Conservation (phyloP, 37 sponge, comb jelly and placozoan genomes). For the Corticium candelabrum region DNA sequence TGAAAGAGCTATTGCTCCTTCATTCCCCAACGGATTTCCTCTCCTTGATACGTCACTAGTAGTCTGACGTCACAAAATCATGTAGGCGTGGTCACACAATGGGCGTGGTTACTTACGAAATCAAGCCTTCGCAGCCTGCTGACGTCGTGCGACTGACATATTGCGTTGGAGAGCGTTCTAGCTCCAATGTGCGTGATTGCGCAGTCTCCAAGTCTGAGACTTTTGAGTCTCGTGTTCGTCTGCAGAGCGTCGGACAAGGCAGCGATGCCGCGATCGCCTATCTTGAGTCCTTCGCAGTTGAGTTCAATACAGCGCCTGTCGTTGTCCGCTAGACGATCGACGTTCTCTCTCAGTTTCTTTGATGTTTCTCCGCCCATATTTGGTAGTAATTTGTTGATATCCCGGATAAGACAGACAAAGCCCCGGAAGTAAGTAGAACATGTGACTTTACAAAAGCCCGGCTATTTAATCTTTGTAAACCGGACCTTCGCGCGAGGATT, state of each 20-base stretch:
- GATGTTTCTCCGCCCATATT: neutral
- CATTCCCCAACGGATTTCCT: constrained; percentile 55
- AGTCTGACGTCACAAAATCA: constrained; percentile 5
- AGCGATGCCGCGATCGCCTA: constrained; percentile 25
- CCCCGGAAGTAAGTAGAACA: too few species aligned
- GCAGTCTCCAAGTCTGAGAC: constrained; percentile 40
- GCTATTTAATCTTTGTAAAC: too few species aligned
- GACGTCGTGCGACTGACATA: neutral
- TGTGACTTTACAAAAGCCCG: too few species aligned
- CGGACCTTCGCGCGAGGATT: too few species aligned
- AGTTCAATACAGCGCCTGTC: neutral
- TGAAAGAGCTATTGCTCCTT: constrained; percentile 40
- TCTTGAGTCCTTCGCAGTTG: constrained; percentile 9
- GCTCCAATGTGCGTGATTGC: constrained; percentile 12
- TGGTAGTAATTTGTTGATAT: too few species aligned
- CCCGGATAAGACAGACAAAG: too few species aligned
- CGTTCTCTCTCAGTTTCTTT: neutral
- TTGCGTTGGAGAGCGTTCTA: neutral
- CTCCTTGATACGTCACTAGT: constrained; percentile 8
- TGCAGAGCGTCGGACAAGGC: constrained; percentile 22
- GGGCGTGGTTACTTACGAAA: neutral
- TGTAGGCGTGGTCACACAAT: neutral
- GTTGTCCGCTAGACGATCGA: neutral
- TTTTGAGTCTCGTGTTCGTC: constrained; percentile 13
- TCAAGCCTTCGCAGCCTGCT: neutral